Conservation (phyloP, 2,888 invertebrate species). For the Plebejus anna region DNA sequence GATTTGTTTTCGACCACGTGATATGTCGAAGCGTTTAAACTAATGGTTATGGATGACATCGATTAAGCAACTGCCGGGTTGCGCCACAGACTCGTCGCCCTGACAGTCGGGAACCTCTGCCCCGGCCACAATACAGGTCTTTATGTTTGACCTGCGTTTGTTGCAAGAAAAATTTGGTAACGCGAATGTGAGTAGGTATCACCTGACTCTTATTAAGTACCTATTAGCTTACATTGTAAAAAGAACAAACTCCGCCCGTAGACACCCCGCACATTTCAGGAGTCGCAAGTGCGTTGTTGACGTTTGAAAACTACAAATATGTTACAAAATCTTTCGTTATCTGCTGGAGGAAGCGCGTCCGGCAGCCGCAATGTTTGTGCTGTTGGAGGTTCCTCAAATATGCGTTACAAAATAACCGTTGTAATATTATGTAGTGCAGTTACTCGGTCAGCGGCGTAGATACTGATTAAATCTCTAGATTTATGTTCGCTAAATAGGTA, state of each 20-base stretch:
- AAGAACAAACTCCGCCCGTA: not conserved
- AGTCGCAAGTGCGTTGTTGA: not conserved
- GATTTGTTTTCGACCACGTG: slow-evolving; percentile 4
- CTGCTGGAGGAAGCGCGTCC: not conserved
- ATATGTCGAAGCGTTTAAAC: not conserved
- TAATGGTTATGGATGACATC: not conserved
- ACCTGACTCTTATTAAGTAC: too few relatives aligned
- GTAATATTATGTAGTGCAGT: not conserved
- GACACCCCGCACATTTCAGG: not conserved
- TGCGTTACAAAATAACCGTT: not conserved
- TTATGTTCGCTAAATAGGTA: not conserved
- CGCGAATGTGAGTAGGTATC: not conserved
- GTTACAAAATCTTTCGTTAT: not conserved
- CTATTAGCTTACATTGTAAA: not conserved
- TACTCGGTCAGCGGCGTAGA: not conserved
- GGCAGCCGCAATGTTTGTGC: not conserved
- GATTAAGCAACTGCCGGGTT: not conserved
- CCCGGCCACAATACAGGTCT: not conserved
- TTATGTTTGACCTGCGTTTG: not conserved
- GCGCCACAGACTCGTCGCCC: not conserved
- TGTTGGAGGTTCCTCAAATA: not conserved
- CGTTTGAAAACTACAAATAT: not conserved
- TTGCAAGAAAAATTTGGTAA: not conserved
- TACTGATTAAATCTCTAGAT: not conserved
- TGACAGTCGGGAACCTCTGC: not conserved